These are phyloP conservation scores for Brachypalpus laphriformis DNA, from an alignment of 2,888 invertebrate genomes.

Conservation along the genomic window DNA sequence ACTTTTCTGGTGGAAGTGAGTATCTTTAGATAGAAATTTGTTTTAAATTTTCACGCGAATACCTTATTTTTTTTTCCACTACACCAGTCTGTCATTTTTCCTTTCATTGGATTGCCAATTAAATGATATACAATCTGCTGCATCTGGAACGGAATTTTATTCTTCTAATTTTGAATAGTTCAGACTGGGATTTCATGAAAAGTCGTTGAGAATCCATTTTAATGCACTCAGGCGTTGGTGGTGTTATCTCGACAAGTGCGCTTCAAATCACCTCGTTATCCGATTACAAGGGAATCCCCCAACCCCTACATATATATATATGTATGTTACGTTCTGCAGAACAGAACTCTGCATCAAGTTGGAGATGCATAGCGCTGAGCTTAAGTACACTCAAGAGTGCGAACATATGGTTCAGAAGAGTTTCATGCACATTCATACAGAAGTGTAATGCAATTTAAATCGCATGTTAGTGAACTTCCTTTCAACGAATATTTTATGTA, in stretches of 20 bases:
- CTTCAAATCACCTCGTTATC: slow-evolving; percentile 56
- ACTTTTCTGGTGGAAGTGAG: slow-evolving; percentile 6
- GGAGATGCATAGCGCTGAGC: neutral
- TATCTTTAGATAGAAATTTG: slow-evolving; percentile 12
- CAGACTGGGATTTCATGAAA: slow-evolving; percentile 20
- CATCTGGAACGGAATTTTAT: neutral
- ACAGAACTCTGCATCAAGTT: neutral
- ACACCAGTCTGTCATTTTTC: too few relatives aligned
- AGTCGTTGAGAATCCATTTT: slow-evolving; percentile 55
- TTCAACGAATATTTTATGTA: neutral
- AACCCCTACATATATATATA: slow-evolving; percentile 4
- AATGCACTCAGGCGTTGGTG: slow-evolving; percentile 46
- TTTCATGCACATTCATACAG: slow-evolving; percentile 7
- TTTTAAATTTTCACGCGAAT: slow-evolving; percentile 20
- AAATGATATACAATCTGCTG: slow-evolving; percentile 28
- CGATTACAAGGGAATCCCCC: slow-evolving; percentile 44
- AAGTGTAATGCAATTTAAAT: slow-evolving; percentile 37
- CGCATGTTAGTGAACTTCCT: slow-evolving; percentile 20
- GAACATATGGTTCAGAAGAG: slow-evolving; percentile 28
- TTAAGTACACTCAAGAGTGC: slow-evolving; percentile 22
- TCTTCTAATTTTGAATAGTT: slow-evolving; percentile 5
- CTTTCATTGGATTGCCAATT: slow-evolving; percentile 42
- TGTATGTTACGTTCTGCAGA: neutral
- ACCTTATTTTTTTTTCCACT: neutral
- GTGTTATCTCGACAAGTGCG: slow-evolving; percentile 58